A percentile compares a stretch with the other conserved stretches of the same genome.
These are phyloP conservation scores for Nothoprocta pentlandii DNA, from an alignment of 2,113 vertebrate species.

Conservation along the genomic window DNA sequence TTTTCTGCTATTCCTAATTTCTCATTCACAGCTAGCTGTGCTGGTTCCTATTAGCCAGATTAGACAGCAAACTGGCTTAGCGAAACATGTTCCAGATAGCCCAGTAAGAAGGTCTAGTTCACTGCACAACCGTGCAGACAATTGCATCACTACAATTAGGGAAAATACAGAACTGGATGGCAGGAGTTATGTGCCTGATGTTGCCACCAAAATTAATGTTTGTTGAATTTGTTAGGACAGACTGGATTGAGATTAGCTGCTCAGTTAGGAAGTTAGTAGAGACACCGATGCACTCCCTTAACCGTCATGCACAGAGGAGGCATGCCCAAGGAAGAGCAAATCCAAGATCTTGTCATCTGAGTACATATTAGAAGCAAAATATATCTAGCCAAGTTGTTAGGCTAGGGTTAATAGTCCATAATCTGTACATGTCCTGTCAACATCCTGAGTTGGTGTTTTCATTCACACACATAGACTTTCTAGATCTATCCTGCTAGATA, in stretches of 20 bases:
- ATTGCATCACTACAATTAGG: not conserved
- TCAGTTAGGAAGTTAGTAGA: not conserved
- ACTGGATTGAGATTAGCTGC: not conserved
- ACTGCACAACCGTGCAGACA: not conserved
- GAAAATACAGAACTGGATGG: not conserved
- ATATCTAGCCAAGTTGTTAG: not conserved
- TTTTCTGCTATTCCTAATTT: not conserved
- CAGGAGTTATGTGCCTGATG: not conserved
- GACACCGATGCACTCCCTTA: accelerated
- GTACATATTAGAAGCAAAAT: not conserved
- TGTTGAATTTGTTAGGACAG: not conserved
- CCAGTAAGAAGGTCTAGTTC: not conserved
- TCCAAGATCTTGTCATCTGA: not conserved
- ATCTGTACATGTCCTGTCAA: not conserved
- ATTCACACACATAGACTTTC: not conserved
- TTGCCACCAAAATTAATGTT: not conserved
- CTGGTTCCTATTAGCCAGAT: not conserved
- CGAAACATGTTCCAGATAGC: not conserved
- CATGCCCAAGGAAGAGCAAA: not conserved
- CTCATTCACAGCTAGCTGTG: not conserved
- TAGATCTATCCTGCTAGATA: not conserved
- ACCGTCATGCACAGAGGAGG: not conserved
- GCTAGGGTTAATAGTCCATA: not conserved
- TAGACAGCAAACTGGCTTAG: not conserved
- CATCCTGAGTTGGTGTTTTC: not conserved